Evolutionary conservation across 2,797 vertebrate genomes (phyloP), one percentile per base, ranked within the genome.

Genomic region (Pipistrellus pygmaeus): DNA sequence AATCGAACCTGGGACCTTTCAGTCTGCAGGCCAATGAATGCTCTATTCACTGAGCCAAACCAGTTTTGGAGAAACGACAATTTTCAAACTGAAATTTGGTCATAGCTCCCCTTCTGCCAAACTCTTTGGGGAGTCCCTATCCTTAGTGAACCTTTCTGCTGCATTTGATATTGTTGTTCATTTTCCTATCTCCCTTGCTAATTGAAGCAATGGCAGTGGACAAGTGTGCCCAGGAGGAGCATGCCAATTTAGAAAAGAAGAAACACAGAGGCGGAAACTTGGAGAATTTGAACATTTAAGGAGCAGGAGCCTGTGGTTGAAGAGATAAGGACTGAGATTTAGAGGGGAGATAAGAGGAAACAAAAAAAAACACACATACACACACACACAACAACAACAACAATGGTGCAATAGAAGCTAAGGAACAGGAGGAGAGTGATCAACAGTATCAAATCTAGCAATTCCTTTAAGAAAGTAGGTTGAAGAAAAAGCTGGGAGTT

Each of bases 41-140:
- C 38, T 41, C 38, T 41, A 38, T 41, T 6, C 38, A 41, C 38
- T 41, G 38, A 41, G 38, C 38, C 38, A 41, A 41, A 41, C 38
- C 38, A 1, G 38, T 41, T 41, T 41, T 1, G 38, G 38, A 6
- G 6, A 41, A 41, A 41, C 38, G 7, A 41, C 38, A 51, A 11
- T 64, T 73, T 85, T 73, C 44, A 95, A 38, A 69, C 41, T 48
- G 60, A 94, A 87, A n/a, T 87, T 8, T 75, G 57, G 15, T 51
- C 62, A 89, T 64, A 85, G 60, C 44, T 55, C 20, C 23, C 5
- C 18, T 78, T 32, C 76, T 82, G 25, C 32, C 57, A 57, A n/a
- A 32, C 23, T 48, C 27, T 14, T 4, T 38, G 48, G 30, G 8
- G 18, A 62, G 38, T 83, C 68, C 35, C 48, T 48, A 32, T 66